Conservation (phyloP, 2,113 vertebrate species). For the Dipodomys spectabilis region DNA sequence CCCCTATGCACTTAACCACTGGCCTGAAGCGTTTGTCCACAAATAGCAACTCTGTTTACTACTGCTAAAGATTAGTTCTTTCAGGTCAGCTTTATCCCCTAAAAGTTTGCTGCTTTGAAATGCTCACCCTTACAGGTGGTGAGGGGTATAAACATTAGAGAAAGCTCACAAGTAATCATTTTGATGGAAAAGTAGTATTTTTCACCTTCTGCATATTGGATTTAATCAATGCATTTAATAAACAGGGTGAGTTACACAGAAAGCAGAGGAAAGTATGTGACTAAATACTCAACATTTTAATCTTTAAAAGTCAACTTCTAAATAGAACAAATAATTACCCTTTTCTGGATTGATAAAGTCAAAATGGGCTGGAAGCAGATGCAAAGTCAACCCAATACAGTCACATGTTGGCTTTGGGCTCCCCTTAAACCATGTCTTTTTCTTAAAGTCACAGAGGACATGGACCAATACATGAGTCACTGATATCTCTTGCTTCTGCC, state of each 20-base stretch:
- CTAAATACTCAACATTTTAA: background rate
- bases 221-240: background rate
- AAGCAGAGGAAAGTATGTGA: slow-evolving; percentile 32
- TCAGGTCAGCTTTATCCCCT: background rate
- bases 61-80: background rate
- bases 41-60: background rate
- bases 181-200: background rate
- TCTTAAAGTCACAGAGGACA: slow-evolving; percentile 21
- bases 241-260: background rate
- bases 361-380: slow-evolving; percentile 8
- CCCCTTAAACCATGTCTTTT: slow-evolving; percentile 20
- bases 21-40: background rate
- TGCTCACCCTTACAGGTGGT: background rate
- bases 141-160: background rate
- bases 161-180: background rate
- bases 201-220: background rate
- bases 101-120: background rate
- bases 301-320: slow-evolving; percentile 21
- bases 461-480: background rate
- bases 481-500: background rate
- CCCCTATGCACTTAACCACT: background rate
- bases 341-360: slow-evolving; percentile 43
- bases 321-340: slow-evolving; percentile 19
- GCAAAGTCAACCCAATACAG: background rate
- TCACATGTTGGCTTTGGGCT: slow-evolving; percentile 29